Evolutionary conservation across 1,140 invertebrate genomes (phyloP), one percentile per base, ranked within the genome.

Genomic region (Sitodiplosis mosellana): DNA sequence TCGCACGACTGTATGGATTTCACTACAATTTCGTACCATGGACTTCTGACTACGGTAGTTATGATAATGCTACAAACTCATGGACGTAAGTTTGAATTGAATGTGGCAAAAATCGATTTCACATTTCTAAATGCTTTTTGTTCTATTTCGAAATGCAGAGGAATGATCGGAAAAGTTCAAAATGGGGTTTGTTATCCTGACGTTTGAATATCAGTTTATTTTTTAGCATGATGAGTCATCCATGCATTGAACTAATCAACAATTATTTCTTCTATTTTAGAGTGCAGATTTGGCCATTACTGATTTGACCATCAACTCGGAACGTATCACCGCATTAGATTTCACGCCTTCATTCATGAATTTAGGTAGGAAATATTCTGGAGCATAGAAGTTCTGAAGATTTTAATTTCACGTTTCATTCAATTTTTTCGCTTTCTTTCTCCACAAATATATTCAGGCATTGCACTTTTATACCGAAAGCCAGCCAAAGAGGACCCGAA

Each of bases 281-380:
- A 83, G 74, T 54, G 83, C 84, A 7, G 81, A 93, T 67, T 69
- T 93, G 49, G 88, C 86, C 0, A 80, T 92, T 36, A 86, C 82
- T 0, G 89, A 91, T 68, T 70, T 95, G 41, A 92, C 89, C 0
- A 92, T 95, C 52, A 94, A 85, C 4, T 75, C 83, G n/a, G 78
- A 81, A 45, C 70, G 91, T 37, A 81, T 87, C 58, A 73, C 75
- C 55, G 86, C 75, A 0, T 82, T 89, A 0, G 89, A 93, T 59
- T 93, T 94, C 55, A 90, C 86, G 0, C 84, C 80, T 59, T 89
- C 89, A 0, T 93, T 91, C 54, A 90, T 93, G 87, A 87, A 87
- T 61, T 67, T 91, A 43, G 87, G 72, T 49, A 48, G 45, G 14
- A 15, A 5, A 38, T n/a, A n/a, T n/a, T n/a, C 36, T 36, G 34